Conservation (phyloP, 1,140 invertebrate species). For the Anadara kagoshimensis region DNA sequence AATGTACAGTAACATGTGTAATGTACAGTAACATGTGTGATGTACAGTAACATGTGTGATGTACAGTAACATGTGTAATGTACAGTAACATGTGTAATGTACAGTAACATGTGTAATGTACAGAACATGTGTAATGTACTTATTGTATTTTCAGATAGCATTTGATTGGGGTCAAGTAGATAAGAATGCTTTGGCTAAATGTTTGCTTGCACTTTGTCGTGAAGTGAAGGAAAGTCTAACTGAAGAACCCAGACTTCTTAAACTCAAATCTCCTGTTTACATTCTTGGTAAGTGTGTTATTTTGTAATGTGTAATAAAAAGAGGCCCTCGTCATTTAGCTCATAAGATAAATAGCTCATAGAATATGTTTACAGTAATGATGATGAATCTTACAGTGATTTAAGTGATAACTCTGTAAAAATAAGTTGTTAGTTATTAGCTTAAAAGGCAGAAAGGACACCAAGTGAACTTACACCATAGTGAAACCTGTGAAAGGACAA, state of each 20-base stretch:
- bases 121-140: too few species aligned
- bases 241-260: conserved; percentile 75
- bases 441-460: too few species aligned
- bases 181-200: conserved; percentile 72
- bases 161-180: conserved; percentile 77
- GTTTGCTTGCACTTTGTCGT: conserved; percentile 72
- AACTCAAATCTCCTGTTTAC: conserved; percentile 76
- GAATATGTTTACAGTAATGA: neutral
- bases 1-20: too few species aligned
- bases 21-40: too few species aligned
- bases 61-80: too few species aligned
- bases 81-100: too few species aligned
- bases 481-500: too few species aligned
- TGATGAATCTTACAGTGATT: neutral
- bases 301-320: neutral
- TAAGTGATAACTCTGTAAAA: too few species aligned
- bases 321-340: neutral
- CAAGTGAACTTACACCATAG: too few species aligned
- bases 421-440: too few species aligned
- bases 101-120: too few species aligned
- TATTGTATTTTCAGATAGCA: conserved; percentile 60
- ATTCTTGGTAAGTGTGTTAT: conserved; percentile 73
- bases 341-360: neutral
- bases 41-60: too few species aligned
- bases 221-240: conserved; percentile 66